Conservation (phyloP, 2,797 vertebrate species). For the Epinephelus coioides region DNA sequence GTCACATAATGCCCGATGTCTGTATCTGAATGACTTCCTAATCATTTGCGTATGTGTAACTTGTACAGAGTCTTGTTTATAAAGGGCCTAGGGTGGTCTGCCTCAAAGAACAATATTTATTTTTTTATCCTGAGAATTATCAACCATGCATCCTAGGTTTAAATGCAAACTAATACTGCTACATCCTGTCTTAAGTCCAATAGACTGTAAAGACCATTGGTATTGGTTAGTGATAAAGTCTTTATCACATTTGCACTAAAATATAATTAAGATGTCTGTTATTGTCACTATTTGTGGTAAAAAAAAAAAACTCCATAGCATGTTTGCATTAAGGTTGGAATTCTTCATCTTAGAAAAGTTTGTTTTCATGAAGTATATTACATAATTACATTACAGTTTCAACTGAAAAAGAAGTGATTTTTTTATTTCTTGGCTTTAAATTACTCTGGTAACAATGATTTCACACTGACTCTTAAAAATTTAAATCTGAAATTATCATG, state of each 20-base stretch:
- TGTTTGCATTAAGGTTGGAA: slow-evolving; percentile 2
- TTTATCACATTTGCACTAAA: slow-evolving; percentile 30
- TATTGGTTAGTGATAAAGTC: slow-evolving; percentile 6
- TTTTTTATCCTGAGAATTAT: slow-evolving; percentile 16
- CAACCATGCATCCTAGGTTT: slow-evolving; percentile 4
- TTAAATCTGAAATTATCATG: slow-evolving; percentile 15
- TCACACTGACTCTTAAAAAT: slow-evolving; percentile 2
- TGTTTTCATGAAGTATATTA: slow-evolving; percentile 18
- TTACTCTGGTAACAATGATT: background rate
- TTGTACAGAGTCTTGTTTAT: background rate
- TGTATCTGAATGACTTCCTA: background rate
- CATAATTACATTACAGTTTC: background rate
- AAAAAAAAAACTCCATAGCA: background rate
- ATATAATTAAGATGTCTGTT: background rate
- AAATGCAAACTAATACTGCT: slow-evolving; percentile 18
- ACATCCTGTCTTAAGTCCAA: slow-evolving; percentile 2
- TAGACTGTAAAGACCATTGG: background rate
- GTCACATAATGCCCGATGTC: slow-evolving; percentile 20
- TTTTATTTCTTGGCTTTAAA: background rate
- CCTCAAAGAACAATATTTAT: background rate
- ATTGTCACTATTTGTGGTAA: background rate
- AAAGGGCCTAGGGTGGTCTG: background rate
- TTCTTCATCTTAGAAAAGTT: background rate
- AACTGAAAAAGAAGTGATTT: background rate
- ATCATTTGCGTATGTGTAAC: slow-evolving; percentile 4